Percentiles rank a stretch among this genome's conserved stretches.
Conservation (phyloP, 2,113 vertebrate species). For the Isichthys henryi region DNA sequence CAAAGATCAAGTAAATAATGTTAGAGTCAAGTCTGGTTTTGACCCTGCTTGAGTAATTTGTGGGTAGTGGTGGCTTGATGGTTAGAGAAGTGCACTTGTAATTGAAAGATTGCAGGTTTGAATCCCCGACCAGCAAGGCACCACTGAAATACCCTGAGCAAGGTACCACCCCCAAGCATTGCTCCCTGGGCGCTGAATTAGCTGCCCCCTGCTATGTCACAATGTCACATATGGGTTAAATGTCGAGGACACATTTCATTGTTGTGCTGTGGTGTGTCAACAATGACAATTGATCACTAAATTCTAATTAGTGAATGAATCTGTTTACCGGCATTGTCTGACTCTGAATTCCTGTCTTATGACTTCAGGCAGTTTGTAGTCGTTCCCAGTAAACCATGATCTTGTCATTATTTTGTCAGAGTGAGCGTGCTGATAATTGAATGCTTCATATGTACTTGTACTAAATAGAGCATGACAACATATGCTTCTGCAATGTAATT, state of each 20-base stretch:
- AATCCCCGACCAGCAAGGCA: no score
- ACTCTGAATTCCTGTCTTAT: not conserved
- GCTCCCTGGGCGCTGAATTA: no score
- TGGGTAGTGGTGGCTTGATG: no score
- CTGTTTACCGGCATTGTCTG: not conserved
- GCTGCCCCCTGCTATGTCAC: no score
- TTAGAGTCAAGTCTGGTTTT: not conserved
- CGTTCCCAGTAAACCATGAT: not conserved
- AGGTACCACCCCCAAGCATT: no score
- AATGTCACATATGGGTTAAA: no score
- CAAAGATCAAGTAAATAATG: not conserved
- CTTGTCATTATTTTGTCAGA: not conserved
- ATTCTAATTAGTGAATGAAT: not conserved
- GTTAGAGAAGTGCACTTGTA: no score
- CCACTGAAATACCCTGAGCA: no score
- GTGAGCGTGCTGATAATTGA: not conserved
- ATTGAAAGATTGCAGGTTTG: no score
- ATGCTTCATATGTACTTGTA: not conserved
- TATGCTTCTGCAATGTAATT: not conserved
- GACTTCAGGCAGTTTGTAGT: not conserved
- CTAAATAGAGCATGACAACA: not conserved
- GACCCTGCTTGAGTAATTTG: not conserved
- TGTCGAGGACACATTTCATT: no score
- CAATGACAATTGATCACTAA: no score
- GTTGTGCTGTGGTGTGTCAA: no score